Conservation (phyloP, 2,888 invertebrate genomes). For the Andrena hattorfiana region DNA sequence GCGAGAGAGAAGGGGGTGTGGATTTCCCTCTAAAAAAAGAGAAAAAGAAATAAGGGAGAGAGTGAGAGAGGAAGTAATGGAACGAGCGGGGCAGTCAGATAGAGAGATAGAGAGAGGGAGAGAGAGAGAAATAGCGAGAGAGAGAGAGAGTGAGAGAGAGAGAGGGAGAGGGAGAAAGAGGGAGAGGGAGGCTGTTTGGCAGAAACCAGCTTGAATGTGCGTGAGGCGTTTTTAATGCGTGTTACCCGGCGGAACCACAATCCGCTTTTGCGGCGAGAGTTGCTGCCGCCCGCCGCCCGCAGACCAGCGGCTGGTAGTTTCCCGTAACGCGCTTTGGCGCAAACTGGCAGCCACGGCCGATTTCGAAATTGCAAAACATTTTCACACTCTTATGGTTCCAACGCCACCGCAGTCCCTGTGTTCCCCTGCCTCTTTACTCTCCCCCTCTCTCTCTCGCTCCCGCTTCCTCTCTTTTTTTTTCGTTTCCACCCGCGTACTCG, state of each 20-base stretch:
- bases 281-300: constrained; percentile 63
- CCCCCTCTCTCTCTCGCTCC: constrained; percentile 8
- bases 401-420: constrained; percentile 51
- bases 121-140: too few relatives aligned
- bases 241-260: constrained; percentile 74
- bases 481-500: constrained; percentile 36
- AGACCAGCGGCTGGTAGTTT: constrained; percentile 70
- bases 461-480: constrained; percentile 9
- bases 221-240: constrained; percentile 74
- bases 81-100: neutral
- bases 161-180: constrained; percentile 15
- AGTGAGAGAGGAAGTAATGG: neutral
- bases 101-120: neutral
- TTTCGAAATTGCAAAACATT: constrained; percentile 84
- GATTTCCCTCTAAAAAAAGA: neutral
- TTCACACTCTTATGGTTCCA: constrained; percentile 82
- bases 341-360: constrained; percentile 78
- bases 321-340: constrained; percentile 79
- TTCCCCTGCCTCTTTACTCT: constrained; percentile 58
- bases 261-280: constrained; percentile 80
- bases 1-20: neutral
- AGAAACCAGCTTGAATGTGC: constrained; percentile 58
- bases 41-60: neutral
- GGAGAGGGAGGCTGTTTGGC: constrained; percentile 20
- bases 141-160: neutral